Evolutionary conservation across 2,888 invertebrate species (phyloP), one percentile per base, ranked within the genome.

Genomic region (Exocentrus adspersus): DNA sequence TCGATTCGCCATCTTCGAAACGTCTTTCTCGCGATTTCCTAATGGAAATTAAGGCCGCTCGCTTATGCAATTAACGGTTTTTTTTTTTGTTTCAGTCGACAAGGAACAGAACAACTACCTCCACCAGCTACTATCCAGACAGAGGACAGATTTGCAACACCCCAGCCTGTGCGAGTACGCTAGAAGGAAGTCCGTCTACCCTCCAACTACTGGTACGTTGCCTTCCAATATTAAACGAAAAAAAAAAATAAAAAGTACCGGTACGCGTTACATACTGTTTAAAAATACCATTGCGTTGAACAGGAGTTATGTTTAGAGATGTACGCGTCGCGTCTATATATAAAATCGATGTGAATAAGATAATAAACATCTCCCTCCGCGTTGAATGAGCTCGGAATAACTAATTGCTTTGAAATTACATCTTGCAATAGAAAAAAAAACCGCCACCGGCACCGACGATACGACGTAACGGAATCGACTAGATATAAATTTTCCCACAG

Each of bases 151-250:
- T 66, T 68, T 78, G 21, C 79, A 79, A 64, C 77, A 78, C 63
- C 76, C 76, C 46, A 76, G 75, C 48, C 45, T 78, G 42, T 79
- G 78, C 50, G 79, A 79, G 46, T 78, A 78, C 70, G 77, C 72
- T 51, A 71, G 78, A 74, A 87, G 88, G 82, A 88, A 87, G 79
- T 87, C 86, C 74, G 89, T 89, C 69, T 90, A 90, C 77, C 89
- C 88, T 65, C 85, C 86, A 65, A 86, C 86, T 68, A 86, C 86
- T 81, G 90, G 70, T 70, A 70, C 43, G 67, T 69, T 48, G 48
- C 48, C 48, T 48, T 48, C 16, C 10, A 24, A 9, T 48, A 28
- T 9, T 37, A n/a, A n/a, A n/a, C n/a, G n/a, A n/a, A n/a, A n/a
- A n/a, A n/a, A n/a, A n/a, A n/a, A n/a, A n/a, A n/a, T n/a, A n/a